Conservation (phyloP, 1,140 invertebrate species). For the Pararge aegeria region DNA sequence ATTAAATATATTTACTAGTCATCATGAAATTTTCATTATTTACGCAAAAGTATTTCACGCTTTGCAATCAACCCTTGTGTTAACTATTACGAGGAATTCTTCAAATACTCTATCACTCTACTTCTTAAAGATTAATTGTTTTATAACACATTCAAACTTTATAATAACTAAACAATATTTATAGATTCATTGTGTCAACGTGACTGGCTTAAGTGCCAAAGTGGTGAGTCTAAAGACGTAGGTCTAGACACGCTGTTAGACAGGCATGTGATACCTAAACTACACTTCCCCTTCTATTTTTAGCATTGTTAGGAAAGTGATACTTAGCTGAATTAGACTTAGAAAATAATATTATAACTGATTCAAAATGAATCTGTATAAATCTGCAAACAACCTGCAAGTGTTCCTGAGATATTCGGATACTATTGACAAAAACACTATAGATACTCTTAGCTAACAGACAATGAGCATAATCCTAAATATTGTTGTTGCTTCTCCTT, state of each 20-base stretch:
- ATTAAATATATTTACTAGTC: no score
- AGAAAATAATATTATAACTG: background rate
- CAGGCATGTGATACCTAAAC: conserved; percentile 61
- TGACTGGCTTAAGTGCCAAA: conserved; percentile 76
- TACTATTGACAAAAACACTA: no score
- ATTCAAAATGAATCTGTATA: background rate
- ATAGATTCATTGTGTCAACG: conserved; percentile 78
- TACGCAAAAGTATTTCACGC: conserved; percentile 9
- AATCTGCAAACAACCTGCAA: background rate
- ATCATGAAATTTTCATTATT: background rate
- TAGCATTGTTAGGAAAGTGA: conserved; percentile 11
- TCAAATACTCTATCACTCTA: conserved; percentile 9
- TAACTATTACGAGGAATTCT: background rate
- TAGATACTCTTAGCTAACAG: no score
- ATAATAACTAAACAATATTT: conserved; percentile 55
- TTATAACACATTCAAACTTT: conserved; percentile 16
- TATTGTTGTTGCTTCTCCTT: conserved; percentile 3
- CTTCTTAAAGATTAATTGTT: no score
- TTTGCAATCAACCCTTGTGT: background rate
- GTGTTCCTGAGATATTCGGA: no score
- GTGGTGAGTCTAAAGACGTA: conserved; percentile 76
- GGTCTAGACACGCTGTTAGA: conserved; percentile 72
- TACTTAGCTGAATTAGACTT: background rate
- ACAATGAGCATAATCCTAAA: no score
- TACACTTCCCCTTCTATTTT: conserved; percentile 42